Evolutionary conservation across 2,113 vertebrate genomes (phyloP).

Genomic region (Archocentrus centrarchus): DNA sequence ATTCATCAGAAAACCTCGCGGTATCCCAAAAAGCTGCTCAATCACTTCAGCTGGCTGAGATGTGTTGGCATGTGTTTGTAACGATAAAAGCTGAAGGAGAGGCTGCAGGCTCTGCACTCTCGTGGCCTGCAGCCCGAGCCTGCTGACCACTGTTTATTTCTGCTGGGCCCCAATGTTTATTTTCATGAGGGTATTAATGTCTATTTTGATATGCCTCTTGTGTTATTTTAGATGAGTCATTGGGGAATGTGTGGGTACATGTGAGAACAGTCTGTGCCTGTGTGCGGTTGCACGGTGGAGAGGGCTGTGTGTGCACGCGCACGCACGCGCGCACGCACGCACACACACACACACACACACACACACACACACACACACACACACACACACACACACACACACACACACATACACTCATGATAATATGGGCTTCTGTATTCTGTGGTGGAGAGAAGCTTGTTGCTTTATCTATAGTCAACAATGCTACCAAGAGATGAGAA

Average conservation of each 20-base stretch:
- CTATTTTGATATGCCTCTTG: constrained; percentile 68
- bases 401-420: constrained; percentile 4
- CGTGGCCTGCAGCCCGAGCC: constrained; percentile 29
- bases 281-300: constrained; percentile 24
- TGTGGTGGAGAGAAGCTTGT: background rate
- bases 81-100: constrained; percentile 16
- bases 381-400: background rate
- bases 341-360: too few species aligned
- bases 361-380: background rate
- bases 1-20: constrained; percentile 2
- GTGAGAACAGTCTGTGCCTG: constrained; percentile 73
- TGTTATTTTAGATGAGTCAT: constrained; percentile 70
- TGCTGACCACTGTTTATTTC: constrained; percentile 59
- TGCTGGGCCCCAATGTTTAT: constrained; percentile 41
- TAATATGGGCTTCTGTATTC: constrained; percentile 32
- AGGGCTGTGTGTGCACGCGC: background rate
- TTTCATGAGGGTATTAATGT: constrained; percentile 65
- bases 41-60: background rate
- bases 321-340: background rate
- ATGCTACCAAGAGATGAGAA: constrained; percentile 16
- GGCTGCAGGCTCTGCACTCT: constrained; percentile 16
- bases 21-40: constrained; percentile 6
- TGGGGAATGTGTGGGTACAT: constrained; percentile 69
- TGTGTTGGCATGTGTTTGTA: constrained; percentile 37
- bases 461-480: constrained; percentile 18